A percentile compares a stretch with the other conserved stretches of the same genome.
These are phyloP conservation scores for Triplophysa siluroides DNA, from an alignment of 2,113 vertebrate species.

Conservation along the genomic window DNA sequence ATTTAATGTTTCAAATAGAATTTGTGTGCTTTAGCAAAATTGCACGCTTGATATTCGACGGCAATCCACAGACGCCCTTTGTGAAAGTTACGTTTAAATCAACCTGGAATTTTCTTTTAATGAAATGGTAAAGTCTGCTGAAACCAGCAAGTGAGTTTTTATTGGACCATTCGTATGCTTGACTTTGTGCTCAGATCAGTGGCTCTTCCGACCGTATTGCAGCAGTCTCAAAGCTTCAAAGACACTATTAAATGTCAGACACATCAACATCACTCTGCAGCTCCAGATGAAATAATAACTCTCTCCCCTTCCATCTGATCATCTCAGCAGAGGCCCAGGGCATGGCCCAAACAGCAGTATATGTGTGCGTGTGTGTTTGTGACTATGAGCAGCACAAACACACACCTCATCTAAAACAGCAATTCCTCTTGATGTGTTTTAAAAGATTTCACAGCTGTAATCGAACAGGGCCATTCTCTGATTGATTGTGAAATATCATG, in stretches of 20 bases:
- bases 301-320: conserved; percentile 31
- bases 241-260: conserved; percentile 34
- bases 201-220: conserved; percentile 15
- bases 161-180: background rate
- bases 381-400: conserved; percentile 10
- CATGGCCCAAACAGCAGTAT: conserved; percentile 18
- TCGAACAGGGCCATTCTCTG: conserved; percentile 23
- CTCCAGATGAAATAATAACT: conserved; percentile 39
- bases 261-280: conserved; percentile 30
- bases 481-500: conserved; percentile 40
- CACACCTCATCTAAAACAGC: conserved; percentile 33
- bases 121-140: conserved; percentile 13
- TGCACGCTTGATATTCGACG: background rate
- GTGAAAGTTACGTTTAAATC: background rate
- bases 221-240: conserved; percentile 30
- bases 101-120: background rate
- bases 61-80: background rate
- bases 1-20: background rate
- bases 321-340: conserved; percentile 42
- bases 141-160: conserved; percentile 16
- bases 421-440: conserved; percentile 38
- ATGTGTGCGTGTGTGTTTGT: conserved; percentile 8
- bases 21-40: conserved; percentile 1
- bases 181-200: background rate
- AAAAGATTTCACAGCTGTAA: conserved; percentile 32